phyloP scores from a whole-genome alignment of 2,113 vertebrate genomes.

The Semnopithecus entellus region DNA sequence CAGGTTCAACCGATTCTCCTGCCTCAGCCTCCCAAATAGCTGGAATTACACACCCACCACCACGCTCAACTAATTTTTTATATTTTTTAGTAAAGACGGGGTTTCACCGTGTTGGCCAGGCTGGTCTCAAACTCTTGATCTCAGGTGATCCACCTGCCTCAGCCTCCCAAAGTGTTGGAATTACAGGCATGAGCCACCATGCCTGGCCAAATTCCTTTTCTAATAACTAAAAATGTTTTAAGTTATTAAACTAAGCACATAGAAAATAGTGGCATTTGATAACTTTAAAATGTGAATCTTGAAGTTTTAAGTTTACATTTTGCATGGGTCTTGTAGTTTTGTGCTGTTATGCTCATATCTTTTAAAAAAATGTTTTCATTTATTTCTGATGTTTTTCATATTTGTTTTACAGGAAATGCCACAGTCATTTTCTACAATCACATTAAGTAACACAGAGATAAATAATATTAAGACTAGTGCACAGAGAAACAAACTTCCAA shows the following conservation, averaged over 20 bases:
- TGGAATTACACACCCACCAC: too few species aligned
- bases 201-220: constrained; percentile 1
- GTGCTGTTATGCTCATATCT: neutral
- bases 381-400: constrained; percentile 15
- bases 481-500: constrained; percentile 48
- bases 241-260: neutral
- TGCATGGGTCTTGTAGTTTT: neutral
- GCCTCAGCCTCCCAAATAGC: too few species aligned
- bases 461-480: constrained; percentile 56
- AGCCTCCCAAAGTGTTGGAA: too few species aligned
- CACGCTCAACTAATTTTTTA: too few species aligned
- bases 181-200: too few species aligned
- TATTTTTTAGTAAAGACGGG: too few species aligned
- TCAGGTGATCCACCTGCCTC: too few species aligned
- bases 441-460: constrained; percentile 49
- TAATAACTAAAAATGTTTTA: neutral
- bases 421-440: constrained; percentile 63
- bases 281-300: constrained; percentile 55
- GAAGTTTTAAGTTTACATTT: neutral
- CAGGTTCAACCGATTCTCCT: too few species aligned
- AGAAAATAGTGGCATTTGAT: neutral
- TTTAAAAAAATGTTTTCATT: neutral
- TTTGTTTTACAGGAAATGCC: constrained; percentile 75
- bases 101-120: too few species aligned
- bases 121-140: too few species aligned